Evolutionary conservation across 2,888 invertebrate species (phyloP), one percentile per base, ranked within the genome.

Genomic region (Rhopalosiphum nymphaeae): DNA sequence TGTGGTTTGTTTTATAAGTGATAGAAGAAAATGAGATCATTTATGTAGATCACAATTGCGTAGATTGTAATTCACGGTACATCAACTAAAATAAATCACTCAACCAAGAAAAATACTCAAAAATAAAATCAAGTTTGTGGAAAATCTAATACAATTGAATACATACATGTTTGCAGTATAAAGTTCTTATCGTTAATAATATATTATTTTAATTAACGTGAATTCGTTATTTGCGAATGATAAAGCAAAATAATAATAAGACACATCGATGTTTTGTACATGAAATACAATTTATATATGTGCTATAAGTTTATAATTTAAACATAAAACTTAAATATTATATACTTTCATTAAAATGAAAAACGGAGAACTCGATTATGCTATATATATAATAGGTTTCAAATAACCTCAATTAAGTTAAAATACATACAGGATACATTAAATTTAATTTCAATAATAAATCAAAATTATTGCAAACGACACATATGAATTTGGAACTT

Each of bases 71-170:
- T 85, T 87, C 67, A 87, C 61, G 86, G 90, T 94, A 44, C 53
- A 91, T 91, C 57, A 25, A 57, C 85, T 85, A 87, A 4, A 53
- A 53, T 11, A 91, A 94, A 44, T 91, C 94, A 49, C 25, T 94
- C 61, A 49, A 94, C 86, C 91, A 67, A 61, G 53, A 61, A 67
- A 61, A 84, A 85, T 57, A 86, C 49, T 78, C 49, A 78, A 25
- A 78, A 78, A 88, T n/a, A 88, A 87, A 92, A 92, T 92, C 61
- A 61, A 49, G 56, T 94, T 93, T 44, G 16, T 25, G 9, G 36
- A 89, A 84, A 87, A 67, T 85, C 91, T 49, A 84, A 90, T 85
- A 78, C 42, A 84, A 25, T 89, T 44, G 25, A 90, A 93, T 56
- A 93, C 84, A n/a, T n/a, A n/a, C 29, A n/a, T n/a, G 61, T 61